Conservation (phyloP, 2,888 invertebrate species). For the Andricus curvator region DNA sequence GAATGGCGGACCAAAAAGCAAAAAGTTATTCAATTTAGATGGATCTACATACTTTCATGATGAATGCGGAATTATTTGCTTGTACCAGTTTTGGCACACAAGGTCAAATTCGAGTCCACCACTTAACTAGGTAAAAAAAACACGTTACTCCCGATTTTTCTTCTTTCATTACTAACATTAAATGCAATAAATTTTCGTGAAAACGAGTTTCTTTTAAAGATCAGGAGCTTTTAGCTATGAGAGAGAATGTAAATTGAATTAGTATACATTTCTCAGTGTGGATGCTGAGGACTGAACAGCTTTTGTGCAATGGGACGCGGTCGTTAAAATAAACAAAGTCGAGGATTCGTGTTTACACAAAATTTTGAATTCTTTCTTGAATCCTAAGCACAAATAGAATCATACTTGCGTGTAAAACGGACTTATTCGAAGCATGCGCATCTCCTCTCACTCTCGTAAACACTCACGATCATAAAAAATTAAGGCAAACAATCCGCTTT, state of each 20-base stretch:
- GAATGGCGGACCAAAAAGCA: no score
- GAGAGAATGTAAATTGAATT: conserved; percentile 1
- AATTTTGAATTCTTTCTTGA: conserved; percentile 12
- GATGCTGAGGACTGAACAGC: not conserved
- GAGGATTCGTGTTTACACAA: not conserved
- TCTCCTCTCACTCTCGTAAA: conserved; percentile 26
- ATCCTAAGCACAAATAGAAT: conserved; percentile 1
- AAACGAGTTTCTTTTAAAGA: not conserved
- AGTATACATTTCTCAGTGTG: not conserved
- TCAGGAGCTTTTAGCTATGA: not conserved
- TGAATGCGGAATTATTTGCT: no score
- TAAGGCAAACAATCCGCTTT: conserved; percentile 12
- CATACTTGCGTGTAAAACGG: not conserved
- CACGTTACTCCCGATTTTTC: not conserved
- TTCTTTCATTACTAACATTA: not conserved
- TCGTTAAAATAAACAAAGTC: not conserved
- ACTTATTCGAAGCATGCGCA: conserved; percentile 5
- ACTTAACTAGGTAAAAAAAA: no score
- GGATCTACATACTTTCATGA: no score
- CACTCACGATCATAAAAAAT: conserved; percentile 28
- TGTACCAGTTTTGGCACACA: no score
- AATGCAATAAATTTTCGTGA: not conserved
- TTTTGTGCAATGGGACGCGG: conserved; percentile 3
- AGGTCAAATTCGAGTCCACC: no score
- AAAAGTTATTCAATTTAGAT: no score